A percentile compares a stretch with the other conserved stretches of the same genome.
Conservation (phyloP, 2,113 vertebrate genomes). For the Geococcyx californianus region DNA sequence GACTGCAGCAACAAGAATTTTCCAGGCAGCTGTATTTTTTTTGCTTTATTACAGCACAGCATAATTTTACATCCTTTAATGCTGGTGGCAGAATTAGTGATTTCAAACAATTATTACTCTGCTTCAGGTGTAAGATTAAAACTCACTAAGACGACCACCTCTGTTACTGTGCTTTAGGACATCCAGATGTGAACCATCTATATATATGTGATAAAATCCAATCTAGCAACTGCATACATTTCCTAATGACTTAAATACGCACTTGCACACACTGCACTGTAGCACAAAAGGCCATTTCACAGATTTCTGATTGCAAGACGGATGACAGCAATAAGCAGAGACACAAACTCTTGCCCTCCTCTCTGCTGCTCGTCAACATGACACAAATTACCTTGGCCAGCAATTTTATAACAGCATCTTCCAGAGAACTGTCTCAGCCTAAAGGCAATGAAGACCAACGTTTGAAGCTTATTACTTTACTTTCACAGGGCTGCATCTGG, state of each 20-base stretch:
- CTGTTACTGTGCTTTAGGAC: neutral
- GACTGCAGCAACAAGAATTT: neutral
- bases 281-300: constrained; percentile 37
- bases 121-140: neutral
- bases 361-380: neutral
- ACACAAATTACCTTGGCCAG: constrained; percentile 25
- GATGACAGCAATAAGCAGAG: constrained; percentile 46
- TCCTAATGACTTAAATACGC: constrained; percentile 28
- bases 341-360: constrained; percentile 9
- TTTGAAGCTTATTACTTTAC: neutral
- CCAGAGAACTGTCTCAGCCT: neutral
- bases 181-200: neutral
- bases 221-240: constrained; percentile 2
- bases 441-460: neutral
- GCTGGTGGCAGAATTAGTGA: neutral
- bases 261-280: neutral
- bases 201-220: neutral
- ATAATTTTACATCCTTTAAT: neutral
- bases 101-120: neutral
- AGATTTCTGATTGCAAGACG: constrained; percentile 7
- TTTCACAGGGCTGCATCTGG: neutral
- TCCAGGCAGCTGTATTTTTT: neutral
- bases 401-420: constrained; percentile 30
- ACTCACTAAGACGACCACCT: neutral
- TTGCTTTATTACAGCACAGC: neutral